Evolutionary conservation across 2,113 vertebrate genomes (phyloP), one percentile per base, ranked within the genome.

Genomic region (Lophochroa leadbeateri): DNA sequence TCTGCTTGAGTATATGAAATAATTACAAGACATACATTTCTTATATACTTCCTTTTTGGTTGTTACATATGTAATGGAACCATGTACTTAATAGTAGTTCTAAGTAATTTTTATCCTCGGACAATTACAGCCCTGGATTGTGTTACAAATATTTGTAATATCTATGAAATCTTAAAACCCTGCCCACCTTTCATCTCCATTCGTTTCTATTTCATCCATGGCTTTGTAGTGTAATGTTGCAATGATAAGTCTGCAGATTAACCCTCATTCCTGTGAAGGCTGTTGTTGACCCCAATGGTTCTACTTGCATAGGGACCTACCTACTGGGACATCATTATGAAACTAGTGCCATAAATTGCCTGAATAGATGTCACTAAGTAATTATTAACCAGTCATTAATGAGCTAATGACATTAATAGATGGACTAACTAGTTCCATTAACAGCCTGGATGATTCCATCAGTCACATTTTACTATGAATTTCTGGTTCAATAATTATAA

Each of bases 361-460:
- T 65, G 76, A 92, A 70, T 75, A 86, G 53, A 71, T 92, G 81
- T 74, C 76, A 92, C 64, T 90, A 86, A 86, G 71, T 92, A 86
- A 80, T 93, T 88, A 93, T 92, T 92, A 92, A 83, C 68, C 49
- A 81, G 64, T 50, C 86, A 91, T 91, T 97, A 95, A 83, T 3
- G 10, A 52, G 21, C 6, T 92, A 90, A 92, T 88, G 64, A 63
- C 47, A 86, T 93, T 95, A 92, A 71, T 93, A 78, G 4, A 50
- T 86, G 11, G 76, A 88, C 86, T 81, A 90, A 86, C 76, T 88
- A 78, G 68, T 86, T 90, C 46, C 46, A 88, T 93, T 96, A 83
- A 29, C 41, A 84, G n/a, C 25, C 53, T 46, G 64, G 88, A 83
- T 86, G 24, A 83, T 83, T 83, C 76, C 23, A 33, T 7, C 41